phyloP scores from a whole-genome alignment of 2,888 invertebrate species.

The Drosophila aldrichi region DNA sequence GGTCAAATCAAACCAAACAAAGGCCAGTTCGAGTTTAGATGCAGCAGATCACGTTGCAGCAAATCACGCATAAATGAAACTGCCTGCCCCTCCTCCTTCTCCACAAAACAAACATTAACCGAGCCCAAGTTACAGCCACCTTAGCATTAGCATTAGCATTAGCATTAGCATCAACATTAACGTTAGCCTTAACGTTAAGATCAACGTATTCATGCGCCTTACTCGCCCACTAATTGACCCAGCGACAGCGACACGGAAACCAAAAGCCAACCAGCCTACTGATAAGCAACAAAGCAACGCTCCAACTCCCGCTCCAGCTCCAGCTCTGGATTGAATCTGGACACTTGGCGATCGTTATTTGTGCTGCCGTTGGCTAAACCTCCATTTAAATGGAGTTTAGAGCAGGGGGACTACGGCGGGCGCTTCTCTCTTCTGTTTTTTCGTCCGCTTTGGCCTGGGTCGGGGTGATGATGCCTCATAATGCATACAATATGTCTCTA shows the following conservation, averaged over 20 bases:
- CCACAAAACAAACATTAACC: slow-evolving; percentile 24
- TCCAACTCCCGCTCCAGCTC: background rate
- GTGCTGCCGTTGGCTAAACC: slow-evolving; percentile 64
- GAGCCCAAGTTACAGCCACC: background rate
- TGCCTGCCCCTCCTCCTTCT: slow-evolving; percentile 18
- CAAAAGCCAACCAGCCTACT: slow-evolving; percentile 26
- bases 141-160: slow-evolving; percentile 33
- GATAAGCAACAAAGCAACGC: slow-evolving; percentile 43
- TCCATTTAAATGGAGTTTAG: slow-evolving; percentile 72
- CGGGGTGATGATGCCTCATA: slow-evolving; percentile 70
- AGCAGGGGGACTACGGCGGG: slow-evolving; percentile 1
- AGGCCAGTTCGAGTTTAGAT: slow-evolving; percentile 21
- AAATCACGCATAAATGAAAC: slow-evolving; percentile 72
- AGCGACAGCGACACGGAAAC: slow-evolving; percentile 51
- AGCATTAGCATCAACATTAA: slow-evolving; percentile 37
- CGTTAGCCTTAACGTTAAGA: slow-evolving; percentile 51
- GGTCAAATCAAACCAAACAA: slow-evolving; percentile 53
- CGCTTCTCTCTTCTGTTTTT: slow-evolving; percentile 2
- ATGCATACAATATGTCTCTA: slow-evolving; percentile 84
- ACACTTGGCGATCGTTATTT: slow-evolving; percentile 42
- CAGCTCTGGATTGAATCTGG: slow-evolving; percentile 4
- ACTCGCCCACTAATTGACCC: slow-evolving; percentile 82
- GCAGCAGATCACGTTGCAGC: slow-evolving; percentile 63
- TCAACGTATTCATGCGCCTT: slow-evolving; percentile 80
- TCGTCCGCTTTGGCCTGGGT: background rate